Conservation (phyloP, 2,888 invertebrate genomes). For the Yponomeuta malinellus region DNA sequence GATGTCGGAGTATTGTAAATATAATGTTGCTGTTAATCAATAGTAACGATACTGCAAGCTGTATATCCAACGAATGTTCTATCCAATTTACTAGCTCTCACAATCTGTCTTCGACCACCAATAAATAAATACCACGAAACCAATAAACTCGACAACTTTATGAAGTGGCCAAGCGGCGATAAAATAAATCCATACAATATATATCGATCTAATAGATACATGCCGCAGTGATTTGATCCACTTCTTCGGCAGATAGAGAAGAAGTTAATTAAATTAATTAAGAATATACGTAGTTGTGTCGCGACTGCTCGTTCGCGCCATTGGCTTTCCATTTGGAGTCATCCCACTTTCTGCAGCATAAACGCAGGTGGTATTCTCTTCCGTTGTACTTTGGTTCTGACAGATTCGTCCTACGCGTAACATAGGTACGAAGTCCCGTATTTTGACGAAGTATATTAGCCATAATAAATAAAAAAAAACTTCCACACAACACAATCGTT, state of each 20-base stretch:
- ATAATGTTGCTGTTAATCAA: no score
- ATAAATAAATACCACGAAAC: background rate
- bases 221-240: background rate
- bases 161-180: background rate
- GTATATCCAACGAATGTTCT: background rate
- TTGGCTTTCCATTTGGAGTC: slow-evolving; percentile 12
- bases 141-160: background rate
- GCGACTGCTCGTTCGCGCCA: background rate
- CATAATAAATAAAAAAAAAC: no score
- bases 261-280: slow-evolving; percentile 13
- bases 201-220: background rate
- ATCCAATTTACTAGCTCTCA: background rate
- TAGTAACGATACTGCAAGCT: no score
- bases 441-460: no score
- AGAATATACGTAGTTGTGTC: background rate
- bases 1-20: no score
- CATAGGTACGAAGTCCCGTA: no score
- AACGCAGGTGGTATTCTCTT: background rate
- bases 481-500: no score
- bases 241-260: background rate
- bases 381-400: background rate
- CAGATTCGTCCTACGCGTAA: background rate
- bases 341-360: slow-evolving; percentile 33
- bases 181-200: background rate
- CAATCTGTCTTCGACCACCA: background rate